Base-by-base conservation (phyloP, 2,797 vertebrate species). In the Sparidentex hasta region DNA sequence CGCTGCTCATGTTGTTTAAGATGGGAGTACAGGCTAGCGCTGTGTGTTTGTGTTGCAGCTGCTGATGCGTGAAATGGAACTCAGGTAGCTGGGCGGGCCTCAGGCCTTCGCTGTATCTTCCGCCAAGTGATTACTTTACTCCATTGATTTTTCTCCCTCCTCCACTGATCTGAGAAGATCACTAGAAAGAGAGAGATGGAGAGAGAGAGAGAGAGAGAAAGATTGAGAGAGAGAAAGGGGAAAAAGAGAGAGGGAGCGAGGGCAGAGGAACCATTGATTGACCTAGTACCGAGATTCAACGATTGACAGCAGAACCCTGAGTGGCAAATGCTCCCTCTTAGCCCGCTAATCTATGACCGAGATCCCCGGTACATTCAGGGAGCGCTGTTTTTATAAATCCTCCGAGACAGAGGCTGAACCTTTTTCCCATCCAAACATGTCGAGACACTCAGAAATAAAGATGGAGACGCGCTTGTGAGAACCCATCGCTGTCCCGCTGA, bases 61-160 rank as follows among this genome's bases (percentile, higher is more conserved):
- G 92, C 91, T 91, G 93, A 95, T 93, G 95, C 95, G 87, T 96
- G 94, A 95, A 96, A 96, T 95, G 92, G 92, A 95, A 93, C 94
- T 92, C 94, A 94, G 94, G 94, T 95, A 95, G 91, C 90, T 78
- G 83, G 87, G 85, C 81, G 83, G 90, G 92, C 94, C 94, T 86
- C 84, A 21, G 93, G 94, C 92, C 89, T 92, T 90, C 87, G 85
- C 85, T 93, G 87, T 92, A 91, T 95, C 94, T 95, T 94, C 91
- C 90, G 91, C 91, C 90, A 90, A 94, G 93, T 93, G 93, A 95
- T 94, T 95, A 94, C 94, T 95, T 93, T 91, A 93, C 91, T 86
- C 90, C 92, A 95, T 95, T 93, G 94, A 95, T 95, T 95, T 93
- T 91, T 86, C 86, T 92, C 86, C 88, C 85, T 92, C 90, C 91